Base-by-base conservation (phyloP, 1,140 invertebrate genomes). In the Hycleus phaleratus region DNA sequence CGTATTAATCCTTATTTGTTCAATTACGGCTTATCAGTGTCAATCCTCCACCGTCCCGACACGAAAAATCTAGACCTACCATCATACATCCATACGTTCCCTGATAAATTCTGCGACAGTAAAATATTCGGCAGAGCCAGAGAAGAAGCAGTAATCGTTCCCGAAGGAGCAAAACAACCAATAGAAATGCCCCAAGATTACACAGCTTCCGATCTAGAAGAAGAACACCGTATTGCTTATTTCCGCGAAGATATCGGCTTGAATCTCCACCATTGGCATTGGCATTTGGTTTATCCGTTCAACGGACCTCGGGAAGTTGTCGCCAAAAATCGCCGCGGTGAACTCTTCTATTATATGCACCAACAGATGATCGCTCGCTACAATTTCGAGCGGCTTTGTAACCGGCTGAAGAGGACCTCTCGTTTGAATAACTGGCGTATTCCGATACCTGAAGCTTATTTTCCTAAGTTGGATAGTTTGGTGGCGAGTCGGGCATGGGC, bases 231-330 rank as follows among this genome's bases (percentile, higher is more conserved):
- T 26, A 73, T 84, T 62, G 85, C 85, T 68, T 88, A 88, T 71
- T 88, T 86, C 79, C 79, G 85, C 18, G 86, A 88, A 67, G 85
- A 85, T 71, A 74, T 84, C 59, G 86, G 85, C 59, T 77, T 88
- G 66, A 89, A 88, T 71, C 77, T 86, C 2, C 84, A 86, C 71
- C 87, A 93, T 67, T 93, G 90, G 90, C 89, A 93, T 73, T 88
- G 82, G 88, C 88, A 91, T 73, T 74, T 90, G 53, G 85, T 90
- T 3, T 90, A 90, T 67, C 87, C 88, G 1, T 85, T 84, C 66
- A 81, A 84, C 54, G 79, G 80, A 1, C 69, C 78, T 9, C 74
- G 73, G n/a, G 66, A 70, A 39, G 78, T 86, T 46, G 84, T 87
- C 1, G 72, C 77, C 64, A 86, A 86, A 70, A 84, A 89, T 72